phyloP scores from a whole-genome alignment of 2,113 vertebrate species.

The Ia io region DNA sequence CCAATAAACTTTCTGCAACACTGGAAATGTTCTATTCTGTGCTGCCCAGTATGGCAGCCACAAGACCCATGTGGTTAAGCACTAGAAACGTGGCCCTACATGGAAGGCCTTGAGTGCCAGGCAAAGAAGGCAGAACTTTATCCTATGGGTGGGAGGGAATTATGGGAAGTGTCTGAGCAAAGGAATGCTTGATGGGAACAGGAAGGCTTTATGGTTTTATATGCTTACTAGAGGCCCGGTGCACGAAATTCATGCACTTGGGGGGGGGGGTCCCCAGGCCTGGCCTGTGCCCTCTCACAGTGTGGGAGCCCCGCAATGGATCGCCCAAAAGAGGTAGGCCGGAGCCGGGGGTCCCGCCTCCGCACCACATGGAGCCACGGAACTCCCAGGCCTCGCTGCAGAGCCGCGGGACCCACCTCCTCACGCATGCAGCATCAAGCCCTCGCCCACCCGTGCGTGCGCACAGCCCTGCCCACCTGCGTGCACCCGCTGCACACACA shows the following conservation, averaged over 20 bases:
- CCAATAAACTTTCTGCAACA: not conserved
- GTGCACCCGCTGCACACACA: too few species aligned
- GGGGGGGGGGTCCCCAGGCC: too few species aligned
- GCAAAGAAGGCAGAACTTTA: not conserved
- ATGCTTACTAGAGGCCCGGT: not conserved
- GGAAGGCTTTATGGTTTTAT: not conserved
- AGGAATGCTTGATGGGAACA: not conserved
- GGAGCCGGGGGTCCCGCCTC: too few species aligned
- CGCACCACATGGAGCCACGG: fast-evolving
- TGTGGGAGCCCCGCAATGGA: too few species aligned
- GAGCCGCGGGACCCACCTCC: too few species aligned
- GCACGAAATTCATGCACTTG: too few species aligned
- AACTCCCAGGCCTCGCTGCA: too few species aligned
- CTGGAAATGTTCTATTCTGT: not conserved
- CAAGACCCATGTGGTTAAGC: not conserved
- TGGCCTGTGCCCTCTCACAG: too few species aligned
- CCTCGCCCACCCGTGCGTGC: too few species aligned
- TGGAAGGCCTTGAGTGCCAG: not conserved
- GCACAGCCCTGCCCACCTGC: too few species aligned
- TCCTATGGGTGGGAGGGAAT: not conserved
- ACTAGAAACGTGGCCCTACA: not conserved
- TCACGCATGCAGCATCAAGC: too few species aligned
- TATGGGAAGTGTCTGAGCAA: not conserved
- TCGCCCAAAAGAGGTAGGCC: too few species aligned
- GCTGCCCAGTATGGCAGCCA: not conserved